Evolutionary conservation across 2,797 vertebrate species (phyloP).

Genomic region (Anabas testudineus): DNA sequence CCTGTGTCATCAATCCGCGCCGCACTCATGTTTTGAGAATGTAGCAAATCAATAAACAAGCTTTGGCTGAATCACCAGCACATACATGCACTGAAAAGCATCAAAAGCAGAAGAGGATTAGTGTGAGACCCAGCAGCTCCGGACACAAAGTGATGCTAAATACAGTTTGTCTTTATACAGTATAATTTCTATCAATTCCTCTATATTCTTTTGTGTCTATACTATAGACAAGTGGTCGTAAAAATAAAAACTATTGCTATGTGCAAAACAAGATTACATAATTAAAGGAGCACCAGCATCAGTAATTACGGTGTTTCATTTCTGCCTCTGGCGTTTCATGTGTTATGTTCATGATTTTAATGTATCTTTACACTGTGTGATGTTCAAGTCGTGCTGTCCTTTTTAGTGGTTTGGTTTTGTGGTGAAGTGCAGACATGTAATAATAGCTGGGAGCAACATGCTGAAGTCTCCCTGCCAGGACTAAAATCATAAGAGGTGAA

Average conservation of each 20-base stretch:
- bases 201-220: background rate
- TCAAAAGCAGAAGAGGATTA: background rate
- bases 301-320: background rate
- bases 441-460: background rate
- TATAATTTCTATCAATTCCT: background rate
- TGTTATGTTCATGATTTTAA: slow-evolving; percentile 20
- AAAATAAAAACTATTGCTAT: background rate
- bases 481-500: background rate
- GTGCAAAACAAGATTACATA: slow-evolving; percentile 27
- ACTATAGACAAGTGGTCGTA: background rate
- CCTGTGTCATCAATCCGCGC: background rate
- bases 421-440: background rate
- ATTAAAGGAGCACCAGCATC: slow-evolving; percentile 19
- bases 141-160: too few species aligned
- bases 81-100: too few species aligned
- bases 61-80: background rate
- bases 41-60: background rate
- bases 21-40: background rate
- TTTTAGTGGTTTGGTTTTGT: background rate
- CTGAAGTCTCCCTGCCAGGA: background rate
- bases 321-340: slow-evolving; percentile 12
- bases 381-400: background rate
- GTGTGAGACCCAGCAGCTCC: too few species aligned
- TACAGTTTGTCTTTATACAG: too few species aligned
- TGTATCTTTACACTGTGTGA: background rate